A percentile compares a stretch with the other conserved stretches of the same genome.
Evolutionary conservation across 2,888 invertebrate genomes (phyloP).

Genomic region (Amphipoea oculea): DNA sequence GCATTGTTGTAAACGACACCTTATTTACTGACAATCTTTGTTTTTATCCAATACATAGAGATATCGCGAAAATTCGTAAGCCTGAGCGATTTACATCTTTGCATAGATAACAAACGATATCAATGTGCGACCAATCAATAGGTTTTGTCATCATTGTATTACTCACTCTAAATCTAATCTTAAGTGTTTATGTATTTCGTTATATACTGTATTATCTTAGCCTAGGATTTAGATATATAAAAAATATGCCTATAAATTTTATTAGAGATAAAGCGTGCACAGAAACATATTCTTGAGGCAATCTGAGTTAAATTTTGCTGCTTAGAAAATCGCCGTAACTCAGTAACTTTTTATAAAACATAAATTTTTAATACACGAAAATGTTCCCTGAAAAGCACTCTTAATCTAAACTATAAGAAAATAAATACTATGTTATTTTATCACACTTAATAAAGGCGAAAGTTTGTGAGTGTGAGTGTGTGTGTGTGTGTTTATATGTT

Average conservation of each 20-base stretch:
- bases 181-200: constrained; percentile 23
- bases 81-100: constrained; percentile 47
- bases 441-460: too few species aligned
- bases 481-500: too few species aligned
- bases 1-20: constrained; percentile 51
- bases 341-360: neutral
- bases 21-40: constrained; percentile 60
- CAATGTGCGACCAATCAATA: constrained; percentile 55
- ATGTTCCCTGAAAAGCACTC: too few species aligned
- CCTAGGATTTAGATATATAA: constrained; percentile 24
- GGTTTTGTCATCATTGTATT: constrained; percentile 20
- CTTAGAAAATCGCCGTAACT: neutral
- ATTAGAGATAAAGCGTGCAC: neutral
- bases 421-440: neutral
- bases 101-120: constrained; percentile 55
- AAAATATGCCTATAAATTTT: neutral
- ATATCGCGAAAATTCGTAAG: constrained; percentile 48
- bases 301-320: neutral
- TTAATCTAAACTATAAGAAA: neutral
- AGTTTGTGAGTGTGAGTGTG: too few species aligned
- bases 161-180: constrained; percentile 30
- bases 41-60: constrained; percentile 66
- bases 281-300: neutral
- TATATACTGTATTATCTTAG: constrained; percentile 34
- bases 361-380: neutral